Conservation (phyloP, 2,113 vertebrate species). For the Pithys albifrons region DNA sequence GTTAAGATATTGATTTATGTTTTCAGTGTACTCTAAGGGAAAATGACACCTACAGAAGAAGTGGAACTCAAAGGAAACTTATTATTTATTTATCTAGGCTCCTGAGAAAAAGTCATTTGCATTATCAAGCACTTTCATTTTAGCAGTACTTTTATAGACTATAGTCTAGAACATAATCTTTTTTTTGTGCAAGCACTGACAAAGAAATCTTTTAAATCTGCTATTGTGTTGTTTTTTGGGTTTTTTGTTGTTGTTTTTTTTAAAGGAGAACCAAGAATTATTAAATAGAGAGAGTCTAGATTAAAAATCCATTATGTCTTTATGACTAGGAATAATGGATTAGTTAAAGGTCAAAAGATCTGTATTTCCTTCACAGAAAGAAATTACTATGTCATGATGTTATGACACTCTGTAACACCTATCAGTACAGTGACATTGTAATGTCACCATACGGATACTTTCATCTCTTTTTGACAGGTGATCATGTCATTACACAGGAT, state of each 20-base stretch:
- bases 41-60: not conserved
- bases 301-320: not conserved
- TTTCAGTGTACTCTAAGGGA: not conserved
- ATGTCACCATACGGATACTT: not conserved
- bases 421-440: not conserved
- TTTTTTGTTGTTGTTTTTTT: not conserved
- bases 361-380: not conserved
- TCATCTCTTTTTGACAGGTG: not conserved
- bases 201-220: not conserved
- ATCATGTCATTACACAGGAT: not conserved
- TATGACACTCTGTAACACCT: not conserved
- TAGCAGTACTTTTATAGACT: not conserved
- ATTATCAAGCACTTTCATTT: not conserved
- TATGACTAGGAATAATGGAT: not conserved
- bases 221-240: not conserved
- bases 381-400: not conserved
- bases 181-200: not conserved
- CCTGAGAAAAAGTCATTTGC: not conserved
- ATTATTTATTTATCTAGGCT: not conserved
- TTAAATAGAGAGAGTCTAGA: not conserved
- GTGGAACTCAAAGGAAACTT: not conserved
- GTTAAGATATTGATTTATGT: not conserved
- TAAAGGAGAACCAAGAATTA: not conserved
- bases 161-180: not conserved
- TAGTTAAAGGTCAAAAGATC: not conserved